These are phyloP conservation scores for Chelidonichthys spinosus DNA, from an alignment of 2,797 vertebrate genomes.

Conservation along the genomic window DNA sequence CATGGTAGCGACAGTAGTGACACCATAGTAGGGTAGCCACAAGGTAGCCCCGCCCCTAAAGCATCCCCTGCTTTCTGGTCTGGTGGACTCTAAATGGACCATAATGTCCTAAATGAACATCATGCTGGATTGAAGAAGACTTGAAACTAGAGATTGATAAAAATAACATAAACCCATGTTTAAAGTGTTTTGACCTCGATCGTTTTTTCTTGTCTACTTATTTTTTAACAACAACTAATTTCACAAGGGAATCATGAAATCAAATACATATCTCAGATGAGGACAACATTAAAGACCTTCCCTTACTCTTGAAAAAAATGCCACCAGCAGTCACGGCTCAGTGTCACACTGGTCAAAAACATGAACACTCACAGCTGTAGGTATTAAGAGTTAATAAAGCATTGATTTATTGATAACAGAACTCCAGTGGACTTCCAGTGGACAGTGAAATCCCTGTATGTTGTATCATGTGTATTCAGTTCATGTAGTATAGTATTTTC, in stretches of 20 bases:
- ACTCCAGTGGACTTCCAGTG: not conserved
- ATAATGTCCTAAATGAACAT: too few species aligned
- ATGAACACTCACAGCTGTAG: not conserved
- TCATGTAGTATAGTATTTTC: not conserved
- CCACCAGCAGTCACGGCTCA: not conserved
- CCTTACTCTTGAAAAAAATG: not conserved
- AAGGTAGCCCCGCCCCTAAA: too few species aligned
- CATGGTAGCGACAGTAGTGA: too few species aligned
- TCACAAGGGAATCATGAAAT: not conserved
- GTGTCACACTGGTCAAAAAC: not conserved
- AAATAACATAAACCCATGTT: too few species aligned
- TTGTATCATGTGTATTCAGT: constrained; percentile 16
- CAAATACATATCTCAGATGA: not conserved
- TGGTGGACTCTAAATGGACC: too few species aligned
- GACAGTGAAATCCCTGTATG: not conserved
- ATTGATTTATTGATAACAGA: too few species aligned
- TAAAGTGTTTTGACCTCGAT: too few species aligned
- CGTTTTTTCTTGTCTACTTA: too few species aligned
- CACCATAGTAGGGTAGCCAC: too few species aligned
- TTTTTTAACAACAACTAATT: not conserved
- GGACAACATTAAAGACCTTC: not conserved
- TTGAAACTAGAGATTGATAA: too few species aligned
- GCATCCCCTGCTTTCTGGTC: too few species aligned
- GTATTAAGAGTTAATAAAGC: not conserved
- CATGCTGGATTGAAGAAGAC: too few species aligned